These are phyloP conservation scores for Catamblyrhynchus diadema DNA, from an alignment of 2,797 vertebrate genomes.

Conservation along the genomic window DNA sequence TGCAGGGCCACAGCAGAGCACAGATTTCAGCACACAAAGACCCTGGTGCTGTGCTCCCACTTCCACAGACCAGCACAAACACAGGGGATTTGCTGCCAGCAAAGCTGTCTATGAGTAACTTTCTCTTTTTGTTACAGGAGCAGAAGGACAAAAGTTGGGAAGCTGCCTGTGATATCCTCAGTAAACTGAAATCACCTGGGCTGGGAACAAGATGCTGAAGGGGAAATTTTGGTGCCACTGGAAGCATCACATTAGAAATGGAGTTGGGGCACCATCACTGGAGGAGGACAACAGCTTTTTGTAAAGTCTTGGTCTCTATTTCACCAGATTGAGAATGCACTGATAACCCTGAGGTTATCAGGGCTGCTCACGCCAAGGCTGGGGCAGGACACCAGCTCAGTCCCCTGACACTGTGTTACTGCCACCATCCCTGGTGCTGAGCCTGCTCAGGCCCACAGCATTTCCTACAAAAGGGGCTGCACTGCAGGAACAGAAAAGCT, in stretches of 20 bases:
- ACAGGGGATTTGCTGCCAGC: background rate
- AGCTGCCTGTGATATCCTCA: background rate
- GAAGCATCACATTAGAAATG: background rate
- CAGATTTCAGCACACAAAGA: background rate
- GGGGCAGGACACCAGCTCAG: background rate
- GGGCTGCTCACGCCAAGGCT: background rate
- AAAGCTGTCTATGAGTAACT: background rate
- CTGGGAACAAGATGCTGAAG: background rate
- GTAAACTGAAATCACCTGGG: background rate
- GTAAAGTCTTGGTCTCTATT: background rate
- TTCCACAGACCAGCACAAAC: background rate
- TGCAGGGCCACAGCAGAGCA: background rate
- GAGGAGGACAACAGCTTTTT: background rate
- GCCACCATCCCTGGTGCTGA: background rate
- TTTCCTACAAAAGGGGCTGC: background rate
- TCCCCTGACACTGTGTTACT: background rate
- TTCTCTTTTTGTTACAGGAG: background rate
- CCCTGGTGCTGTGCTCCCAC: background rate
- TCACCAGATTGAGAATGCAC: background rate
- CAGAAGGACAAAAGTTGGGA: background rate
- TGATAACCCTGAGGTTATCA: background rate
- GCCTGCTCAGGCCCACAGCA: background rate
- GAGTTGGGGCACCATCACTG: background rate
- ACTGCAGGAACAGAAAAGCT: background rate
- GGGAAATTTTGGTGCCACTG: background rate